Conservation (phyloP, 1,140 invertebrate genomes). For the Drosophila murphyi region DNA sequence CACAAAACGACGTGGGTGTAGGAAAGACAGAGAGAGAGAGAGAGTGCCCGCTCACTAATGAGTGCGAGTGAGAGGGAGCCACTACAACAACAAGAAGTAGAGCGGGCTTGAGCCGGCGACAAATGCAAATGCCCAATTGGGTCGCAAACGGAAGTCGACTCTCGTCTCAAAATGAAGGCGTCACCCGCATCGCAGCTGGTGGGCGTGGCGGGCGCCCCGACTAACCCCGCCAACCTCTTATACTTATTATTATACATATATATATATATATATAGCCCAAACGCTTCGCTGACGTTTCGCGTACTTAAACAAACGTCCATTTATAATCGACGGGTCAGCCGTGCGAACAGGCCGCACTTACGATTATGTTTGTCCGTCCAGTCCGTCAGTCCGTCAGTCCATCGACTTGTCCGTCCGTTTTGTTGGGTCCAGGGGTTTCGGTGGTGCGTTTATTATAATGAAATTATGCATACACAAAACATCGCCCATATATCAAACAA, state of each 20-base stretch:
- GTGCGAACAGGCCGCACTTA: conserved; percentile 75
- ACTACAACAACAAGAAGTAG: not conserved
- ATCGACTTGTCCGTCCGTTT: not conserved
- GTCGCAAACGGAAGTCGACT: conserved; percentile 52
- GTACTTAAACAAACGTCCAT: conserved; percentile 74
- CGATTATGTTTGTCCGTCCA: conserved; percentile 4
- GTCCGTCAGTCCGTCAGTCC: too few relatives aligned
- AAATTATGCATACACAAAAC: conserved; percentile 82
- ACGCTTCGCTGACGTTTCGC: conserved; percentile 76
- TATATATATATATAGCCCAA: conserved; percentile 6
- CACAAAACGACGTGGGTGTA: conserved; percentile 69
- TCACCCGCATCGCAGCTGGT: conserved; percentile 70
- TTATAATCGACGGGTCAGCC: conserved; percentile 72
- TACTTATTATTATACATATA: too few relatives aligned
- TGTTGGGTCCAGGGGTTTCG: not conserved
- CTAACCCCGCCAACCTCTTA: conserved; percentile 9
- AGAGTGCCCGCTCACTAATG: not conserved
- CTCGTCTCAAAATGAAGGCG: conserved; percentile 30
- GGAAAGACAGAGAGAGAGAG: not conserved
- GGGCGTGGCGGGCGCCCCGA: conserved; percentile 59
- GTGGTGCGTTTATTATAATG: conserved; percentile 72
- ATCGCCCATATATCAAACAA: conserved; percentile 77
- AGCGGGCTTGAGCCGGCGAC: conserved; percentile 31
- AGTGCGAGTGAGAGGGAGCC: not conserved
- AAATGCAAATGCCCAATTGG: conserved; percentile 69